Evolutionary conservation across 2,113 vertebrate genomes (phyloP), one percentile per base, ranked within the genome.

Genomic region (Cairina moschata): DNA sequence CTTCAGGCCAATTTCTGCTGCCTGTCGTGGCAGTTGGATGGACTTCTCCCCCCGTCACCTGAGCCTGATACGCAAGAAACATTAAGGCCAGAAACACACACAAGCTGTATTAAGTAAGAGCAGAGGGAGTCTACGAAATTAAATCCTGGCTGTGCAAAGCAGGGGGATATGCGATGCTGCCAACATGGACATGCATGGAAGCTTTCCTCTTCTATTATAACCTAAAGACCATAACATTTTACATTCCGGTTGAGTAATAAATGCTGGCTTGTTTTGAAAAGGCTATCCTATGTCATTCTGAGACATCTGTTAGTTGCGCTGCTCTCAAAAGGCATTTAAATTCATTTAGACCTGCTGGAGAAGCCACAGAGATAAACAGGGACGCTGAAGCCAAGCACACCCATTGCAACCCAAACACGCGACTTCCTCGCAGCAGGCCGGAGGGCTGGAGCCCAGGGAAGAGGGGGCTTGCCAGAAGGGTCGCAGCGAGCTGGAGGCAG

Each of bases 201-300:
- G 89, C 84, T 92, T 83, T 95, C 89, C 87, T 82, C 82, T 90
- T 91, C 93, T 94, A 85, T 85, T 90, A 85, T 73, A 95, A 89
- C 87, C 62, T 92, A 92, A 97, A 95, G 74, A 95, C 91, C 91
- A 46, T 87, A 95, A 94, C 81, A 83, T 95, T 92, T 93, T 34
- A 91, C 94, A 91, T 96, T 96, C 95, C 52, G 38, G 92, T 95
- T 94, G 86, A 91, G 89, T 83, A 95, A 95, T 88, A 95, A 94
- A 86, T n/a, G 94, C 83, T 95, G 73, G 74, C 65, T 95, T 94
- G 95, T 95, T 96, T 92, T 71, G 91, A 83, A 95, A 94, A 93
- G 94, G 92, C 83, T 83, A 95, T 92, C 92, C 76, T 80, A 62
- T 93, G 91, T 93, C 94, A 92, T 83, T 78, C 6, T 0, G 4